Conservation (phyloP, 92 coral and sea anemone genomes). For the Ricordea florida region DNA sequence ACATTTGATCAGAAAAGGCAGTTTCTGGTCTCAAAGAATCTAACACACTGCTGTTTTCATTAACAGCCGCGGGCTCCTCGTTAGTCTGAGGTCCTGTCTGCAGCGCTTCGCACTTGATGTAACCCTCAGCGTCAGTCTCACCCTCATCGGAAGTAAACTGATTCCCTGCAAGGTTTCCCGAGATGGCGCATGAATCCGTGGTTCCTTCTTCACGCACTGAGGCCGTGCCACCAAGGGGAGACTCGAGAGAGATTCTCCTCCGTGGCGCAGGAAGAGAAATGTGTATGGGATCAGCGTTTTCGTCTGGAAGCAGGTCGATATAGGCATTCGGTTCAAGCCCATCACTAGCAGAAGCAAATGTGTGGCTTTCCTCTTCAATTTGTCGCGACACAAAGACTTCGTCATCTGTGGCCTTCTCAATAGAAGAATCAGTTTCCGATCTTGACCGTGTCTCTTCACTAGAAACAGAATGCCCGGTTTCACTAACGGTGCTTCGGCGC, state of each 20-base stretch:
- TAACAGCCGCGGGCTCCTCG: no score
- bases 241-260: slow-evolving; percentile 21
- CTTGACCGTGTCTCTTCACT: not conserved
- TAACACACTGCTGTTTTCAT: not conserved
- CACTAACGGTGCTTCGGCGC: not conserved
- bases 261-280: slow-evolving; percentile 68
- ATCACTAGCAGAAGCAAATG: not conserved
- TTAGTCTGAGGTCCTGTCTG: slow-evolving; percentile 9
- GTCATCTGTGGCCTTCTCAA: slow-evolving; percentile 6
- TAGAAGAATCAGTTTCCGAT: slow-evolving; percentile 14
- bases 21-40: not conserved
- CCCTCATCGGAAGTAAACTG: slow-evolving; percentile 25
- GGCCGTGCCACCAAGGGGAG: not conserved
- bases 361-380: not conserved
- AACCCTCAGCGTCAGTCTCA: slow-evolving; percentile 45
- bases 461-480: not conserved
- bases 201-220: slow-evolving; percentile 7
- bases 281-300: slow-evolving; percentile 70
- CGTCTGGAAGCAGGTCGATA: slow-evolving; percentile 69
- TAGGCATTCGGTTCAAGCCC: slow-evolving; percentile 40
- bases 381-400: slow-evolving; percentile 6
- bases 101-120: slow-evolving; percentile 20
- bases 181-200: not conserved
- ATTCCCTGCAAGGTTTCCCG: not conserved
- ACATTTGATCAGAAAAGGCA: not conserved